phyloP scores from a whole-genome alignment of 2,888 invertebrate genomes.

The Zaprionus bogoriensis region DNA sequence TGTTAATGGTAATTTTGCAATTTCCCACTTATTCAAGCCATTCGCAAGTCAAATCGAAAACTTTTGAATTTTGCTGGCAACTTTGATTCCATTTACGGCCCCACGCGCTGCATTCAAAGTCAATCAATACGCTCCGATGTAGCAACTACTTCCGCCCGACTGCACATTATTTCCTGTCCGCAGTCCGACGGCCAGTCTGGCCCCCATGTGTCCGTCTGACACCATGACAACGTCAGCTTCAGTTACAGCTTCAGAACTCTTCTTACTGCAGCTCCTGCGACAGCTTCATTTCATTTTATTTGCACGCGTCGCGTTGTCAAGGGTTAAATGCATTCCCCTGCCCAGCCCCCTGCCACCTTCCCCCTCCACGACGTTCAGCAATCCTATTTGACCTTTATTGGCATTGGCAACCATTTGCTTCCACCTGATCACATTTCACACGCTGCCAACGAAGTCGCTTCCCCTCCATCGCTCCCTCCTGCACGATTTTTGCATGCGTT shows the following conservation, averaged over 20 bases:
- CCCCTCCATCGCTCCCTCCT: not conserved
- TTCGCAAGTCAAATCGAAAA: slow-evolving; percentile 15
- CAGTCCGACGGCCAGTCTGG: not conserved
- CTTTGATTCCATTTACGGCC: slow-evolving; percentile 37
- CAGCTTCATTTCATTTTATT: slow-evolving; percentile 55
- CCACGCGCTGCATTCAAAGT: slow-evolving; percentile 44
- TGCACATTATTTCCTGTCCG: slow-evolving; percentile 56
- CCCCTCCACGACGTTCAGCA: not conserved
- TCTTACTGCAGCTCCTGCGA: not conserved
- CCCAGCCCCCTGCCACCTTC: not conserved
- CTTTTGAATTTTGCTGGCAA: slow-evolving; percentile 29
- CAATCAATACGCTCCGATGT: slow-evolving; percentile 57
- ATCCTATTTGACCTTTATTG: slow-evolving; percentile 58
- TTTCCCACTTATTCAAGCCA: slow-evolving; percentile 17
- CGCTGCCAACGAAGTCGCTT: slow-evolving; percentile 7
- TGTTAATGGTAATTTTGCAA: slow-evolving; percentile 25
- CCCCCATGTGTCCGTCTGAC: slow-evolving; percentile 17
- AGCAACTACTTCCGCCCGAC: slow-evolving; percentile 65
- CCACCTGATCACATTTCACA: slow-evolving; percentile 69
- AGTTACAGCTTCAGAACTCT: slow-evolving; percentile 13
- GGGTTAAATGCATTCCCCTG: slow-evolving; percentile 64
- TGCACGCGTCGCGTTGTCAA: slow-evolving; percentile 59
- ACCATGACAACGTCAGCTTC: slow-evolving; percentile 48
- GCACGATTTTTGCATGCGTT: slow-evolving; percentile 64
- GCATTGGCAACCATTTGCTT: slow-evolving; percentile 57